phyloP scores from a whole-genome alignment of 1,140 invertebrate genomes.

The Drosophila nebulosa region DNA sequence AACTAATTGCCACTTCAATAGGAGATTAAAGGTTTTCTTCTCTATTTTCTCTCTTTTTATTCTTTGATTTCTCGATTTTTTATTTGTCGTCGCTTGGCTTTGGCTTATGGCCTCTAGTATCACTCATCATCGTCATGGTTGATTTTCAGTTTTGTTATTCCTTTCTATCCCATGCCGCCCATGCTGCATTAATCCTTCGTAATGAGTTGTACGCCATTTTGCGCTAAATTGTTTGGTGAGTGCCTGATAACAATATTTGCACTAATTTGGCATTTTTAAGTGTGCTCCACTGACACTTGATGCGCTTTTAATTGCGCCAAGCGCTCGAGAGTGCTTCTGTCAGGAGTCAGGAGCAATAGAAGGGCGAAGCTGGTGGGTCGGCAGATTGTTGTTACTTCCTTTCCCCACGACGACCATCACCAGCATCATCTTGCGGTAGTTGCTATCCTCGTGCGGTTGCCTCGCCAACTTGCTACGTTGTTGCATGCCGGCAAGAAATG shows the following conservation, averaged over 20 bases:
- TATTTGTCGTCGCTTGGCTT: background rate
- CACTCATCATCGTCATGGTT: background rate
- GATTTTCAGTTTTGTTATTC: constrained; percentile 8
- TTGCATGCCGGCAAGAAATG: constrained; percentile 63
- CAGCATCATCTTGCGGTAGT: constrained; percentile 3
- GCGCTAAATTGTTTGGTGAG: constrained; percentile 80
- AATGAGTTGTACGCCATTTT: constrained; percentile 81
- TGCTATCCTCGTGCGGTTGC: constrained; percentile 61
- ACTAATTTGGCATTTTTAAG: constrained; percentile 81
- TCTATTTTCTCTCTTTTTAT: background rate
- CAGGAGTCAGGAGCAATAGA: constrained; percentile 15
- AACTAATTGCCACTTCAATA: no score
- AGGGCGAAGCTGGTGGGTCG: constrained; percentile 7
- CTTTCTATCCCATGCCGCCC: constrained; percentile 3
- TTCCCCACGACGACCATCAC: background rate
- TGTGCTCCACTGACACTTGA: constrained; percentile 80
- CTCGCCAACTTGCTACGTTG: constrained; percentile 57
- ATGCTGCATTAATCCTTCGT: constrained; percentile 66
- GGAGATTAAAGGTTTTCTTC: no score
- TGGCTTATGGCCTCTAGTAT: background rate
- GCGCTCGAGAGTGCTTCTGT: constrained; percentile 68
- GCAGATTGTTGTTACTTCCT: constrained; percentile 3
- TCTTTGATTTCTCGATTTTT: background rate
- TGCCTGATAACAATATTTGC: constrained; percentile 81
- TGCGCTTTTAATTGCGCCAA: constrained; percentile 80